Base-by-base conservation (phyloP, 2,797 vertebrate genomes). In the Danio albolineatus region DNA sequence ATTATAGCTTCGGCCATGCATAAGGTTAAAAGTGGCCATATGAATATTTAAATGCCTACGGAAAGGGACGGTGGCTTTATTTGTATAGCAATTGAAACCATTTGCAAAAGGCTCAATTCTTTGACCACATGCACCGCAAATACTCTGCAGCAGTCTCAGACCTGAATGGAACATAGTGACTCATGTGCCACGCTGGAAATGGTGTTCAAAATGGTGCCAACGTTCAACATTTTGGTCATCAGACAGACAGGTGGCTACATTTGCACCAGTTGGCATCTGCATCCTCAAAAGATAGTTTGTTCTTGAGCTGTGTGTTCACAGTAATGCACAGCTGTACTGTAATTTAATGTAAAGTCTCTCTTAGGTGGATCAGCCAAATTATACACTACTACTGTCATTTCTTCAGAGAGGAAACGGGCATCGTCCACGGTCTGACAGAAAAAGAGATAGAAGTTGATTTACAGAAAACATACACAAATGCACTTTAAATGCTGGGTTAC, bases 391-490 rank as follows among this genome's bases (percentile, higher is more conserved):
- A 43, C 36, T 10, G 73, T 72, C 28, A 28, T 28, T 73, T 83
- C 76, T 67, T 81, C 60, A 62, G 76, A 81, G 51, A 79, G 17
- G 46, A 76, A 61, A 36, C 2, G 21, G n/a, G 44, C n/a, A 10
- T 80, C 44, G 2, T 76, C 54, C 78, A 69, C 28, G 69, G 39
- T 10, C 57, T 57, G 43, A 17, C 4, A 46, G 36, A 59, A 8
- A 43, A 62, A 62, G 59, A 9, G 16, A 41, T 13, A 46, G 36
- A 12, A 10, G 10, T 16, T 16, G 14, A 44, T 9, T 13, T 56
- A 10, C n/a, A 64, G 41, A 7, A 13, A 64, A 64, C 43, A 1
- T 44, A 41, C 28, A 2, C 21, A 5, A 16, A 12, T 28, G 28
- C 28, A 28, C 28, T 28, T 28, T 28, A 28, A 39, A 3, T 43